Conservation (phyloP, 2,797 vertebrate species). For the Brachymystax lenok region DNA sequence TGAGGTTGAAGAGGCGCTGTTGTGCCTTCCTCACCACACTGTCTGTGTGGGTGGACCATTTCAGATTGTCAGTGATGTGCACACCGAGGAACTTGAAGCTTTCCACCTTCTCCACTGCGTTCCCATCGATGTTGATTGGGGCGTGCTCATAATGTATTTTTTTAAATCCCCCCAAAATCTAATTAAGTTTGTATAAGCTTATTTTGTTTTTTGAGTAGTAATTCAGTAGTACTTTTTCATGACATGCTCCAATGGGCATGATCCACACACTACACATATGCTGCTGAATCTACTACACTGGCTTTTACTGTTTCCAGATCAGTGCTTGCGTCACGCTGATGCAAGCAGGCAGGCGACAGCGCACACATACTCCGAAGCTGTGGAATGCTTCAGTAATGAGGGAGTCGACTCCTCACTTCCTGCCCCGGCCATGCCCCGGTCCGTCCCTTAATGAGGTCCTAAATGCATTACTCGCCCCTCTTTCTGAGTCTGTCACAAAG, state of each 20-base stretch:
- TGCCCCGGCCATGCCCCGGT: slow-evolving; percentile 34
- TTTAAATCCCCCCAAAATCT: no score
- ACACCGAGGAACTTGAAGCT: no score
- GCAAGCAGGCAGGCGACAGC: slow-evolving; percentile 2
- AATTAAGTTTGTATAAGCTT: no score
- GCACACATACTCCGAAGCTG: slow-evolving; percentile 10
- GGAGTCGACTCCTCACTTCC: slow-evolving; percentile 31
- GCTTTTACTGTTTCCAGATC: slow-evolving; percentile 26
- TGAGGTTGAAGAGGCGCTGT: no score
- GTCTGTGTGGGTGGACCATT: no score
- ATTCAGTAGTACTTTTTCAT: background rate
- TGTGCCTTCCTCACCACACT: no score
- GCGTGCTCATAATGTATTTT: no score
- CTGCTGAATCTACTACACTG: slow-evolving; percentile 20
- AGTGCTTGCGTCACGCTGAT: slow-evolving; percentile 24
- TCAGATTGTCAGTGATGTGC: no score
- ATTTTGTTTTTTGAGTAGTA: background rate
- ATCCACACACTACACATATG: slow-evolving; percentile 14
- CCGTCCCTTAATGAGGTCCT: slow-evolving; percentile 51
- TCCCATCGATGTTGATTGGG: no score
- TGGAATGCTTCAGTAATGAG: slow-evolving; percentile 43
- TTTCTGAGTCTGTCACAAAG: slow-evolving; percentile 25
- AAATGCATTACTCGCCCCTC: slow-evolving; percentile 34
- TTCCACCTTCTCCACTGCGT: no score
- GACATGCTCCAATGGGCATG: slow-evolving; percentile 14